Evolutionary conservation across 92 coral and sea anemone genomes (phyloP).

Genomic region (Zoanthus sansibaricus): DNA sequence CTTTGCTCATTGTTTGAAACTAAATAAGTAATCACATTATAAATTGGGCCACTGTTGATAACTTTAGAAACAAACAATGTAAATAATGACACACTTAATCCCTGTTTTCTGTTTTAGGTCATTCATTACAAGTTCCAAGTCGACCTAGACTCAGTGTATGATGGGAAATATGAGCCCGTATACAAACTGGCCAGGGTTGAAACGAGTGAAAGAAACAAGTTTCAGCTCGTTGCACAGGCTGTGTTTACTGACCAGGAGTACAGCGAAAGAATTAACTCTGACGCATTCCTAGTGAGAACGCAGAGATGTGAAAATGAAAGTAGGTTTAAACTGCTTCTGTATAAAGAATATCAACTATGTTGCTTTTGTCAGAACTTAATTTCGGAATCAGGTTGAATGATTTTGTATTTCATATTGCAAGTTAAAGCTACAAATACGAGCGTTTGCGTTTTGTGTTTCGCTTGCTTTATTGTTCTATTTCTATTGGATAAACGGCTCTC

Average conservation of each 20-base stretch:
- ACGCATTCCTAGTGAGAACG: slow-evolving; percentile 80
- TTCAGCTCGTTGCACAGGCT: slow-evolving; percentile 80
- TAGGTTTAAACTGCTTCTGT: slow-evolving; percentile 13
- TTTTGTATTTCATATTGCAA: too few relatives aligned
- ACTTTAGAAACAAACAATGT: too few relatives aligned
- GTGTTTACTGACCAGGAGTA: slow-evolving; percentile 55
- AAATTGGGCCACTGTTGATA: too few relatives aligned
- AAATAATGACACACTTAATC: background rate
- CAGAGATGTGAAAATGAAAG: slow-evolving; percentile 60
- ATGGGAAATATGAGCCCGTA: slow-evolving; percentile 78
- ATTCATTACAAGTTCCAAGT: slow-evolving; percentile 47
- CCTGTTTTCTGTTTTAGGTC: background rate
- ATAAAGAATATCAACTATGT: background rate
- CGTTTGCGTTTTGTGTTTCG: too few relatives aligned
- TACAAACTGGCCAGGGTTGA: slow-evolving; percentile 92
- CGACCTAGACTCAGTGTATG: slow-evolving; percentile 93
- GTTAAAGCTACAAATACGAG: too few relatives aligned
- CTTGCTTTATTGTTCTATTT: too few relatives aligned
- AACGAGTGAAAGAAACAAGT: slow-evolving; percentile 79
- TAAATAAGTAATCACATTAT: too few relatives aligned
- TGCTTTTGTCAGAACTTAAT: too few relatives aligned
- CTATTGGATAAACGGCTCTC: too few relatives aligned
- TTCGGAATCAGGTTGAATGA: too few relatives aligned
- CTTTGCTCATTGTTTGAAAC: too few relatives aligned
- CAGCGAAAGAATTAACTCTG: slow-evolving; percentile 68